Evolutionary conservation across 2,113 vertebrate species (phyloP).

Genomic region (Ciconia stormi): DNA sequence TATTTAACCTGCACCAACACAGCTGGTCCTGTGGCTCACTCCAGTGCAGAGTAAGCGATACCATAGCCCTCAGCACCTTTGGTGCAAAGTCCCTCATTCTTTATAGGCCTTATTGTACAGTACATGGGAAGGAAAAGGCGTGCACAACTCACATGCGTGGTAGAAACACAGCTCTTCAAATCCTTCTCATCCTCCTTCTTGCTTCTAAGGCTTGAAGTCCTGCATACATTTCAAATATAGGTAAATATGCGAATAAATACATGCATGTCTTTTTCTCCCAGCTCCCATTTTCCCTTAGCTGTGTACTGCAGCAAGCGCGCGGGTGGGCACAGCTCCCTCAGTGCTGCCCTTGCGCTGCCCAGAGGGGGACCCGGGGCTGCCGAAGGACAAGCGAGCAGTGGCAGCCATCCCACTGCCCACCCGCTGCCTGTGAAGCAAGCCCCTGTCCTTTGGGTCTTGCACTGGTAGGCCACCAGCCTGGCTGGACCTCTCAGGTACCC

Average conservation of each 20-base stretch:
- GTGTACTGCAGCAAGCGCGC: accelerated
- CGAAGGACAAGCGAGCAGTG: neutral
- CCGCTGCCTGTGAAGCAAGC: neutral
- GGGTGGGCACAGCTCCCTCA: neutral
- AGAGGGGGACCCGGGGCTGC: accelerated
- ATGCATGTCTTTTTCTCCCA: neutral
- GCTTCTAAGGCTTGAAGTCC: neutral
- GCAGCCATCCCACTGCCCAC: neutral
- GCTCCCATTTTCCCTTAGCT: neutral
- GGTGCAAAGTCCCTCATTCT: neutral
- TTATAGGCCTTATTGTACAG: neutral
- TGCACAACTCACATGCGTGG: neutral
- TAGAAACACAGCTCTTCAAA: neutral
- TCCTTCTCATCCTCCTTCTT: neutral
- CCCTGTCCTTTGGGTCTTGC: neutral
- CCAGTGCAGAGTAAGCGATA: neutral
- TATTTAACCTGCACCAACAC: neutral
- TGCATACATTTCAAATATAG: neutral
- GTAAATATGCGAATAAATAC: neutral
- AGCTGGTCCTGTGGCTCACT: neutral
- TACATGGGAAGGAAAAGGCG: neutral
- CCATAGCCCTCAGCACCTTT: neutral
- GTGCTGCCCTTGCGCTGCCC: neutral
- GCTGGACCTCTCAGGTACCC: neutral
- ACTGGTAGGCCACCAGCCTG: neutral